Evolutionary conservation across 64 coral and sea anemone species (phyloP), one percentile per base, ranked within the genome.

Genomic region (Actinia equina): DNA sequence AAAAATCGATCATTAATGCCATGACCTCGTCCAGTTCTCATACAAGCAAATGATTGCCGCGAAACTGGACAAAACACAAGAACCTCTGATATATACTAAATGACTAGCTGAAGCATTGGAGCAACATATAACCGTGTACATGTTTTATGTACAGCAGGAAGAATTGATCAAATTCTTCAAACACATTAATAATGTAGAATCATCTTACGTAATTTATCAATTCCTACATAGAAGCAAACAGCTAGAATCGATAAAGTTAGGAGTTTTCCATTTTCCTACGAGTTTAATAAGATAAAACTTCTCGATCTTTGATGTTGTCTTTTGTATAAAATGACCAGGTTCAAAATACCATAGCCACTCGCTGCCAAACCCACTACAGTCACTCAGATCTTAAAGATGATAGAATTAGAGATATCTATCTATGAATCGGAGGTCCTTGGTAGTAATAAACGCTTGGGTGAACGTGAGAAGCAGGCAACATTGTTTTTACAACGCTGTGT

Each of bases 401-500:
- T 13, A 74, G 12, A 41, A 74, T 26, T n/a, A 74, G 69, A 42
- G 69, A 74, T 74, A 30, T 74, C 69, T 65, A 65, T 65, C 18
- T 74, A 26, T 41, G 20, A 74, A 41, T 74, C 26, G 69, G n/a
- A 9, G 69, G 69, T 74, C 25, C 26, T 25, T 30, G 69, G 12
- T 41, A 74, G 23, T 30, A 74, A 74, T 74, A 74, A 30, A 74
- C n/a, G 69, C 27, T 74, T 74, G 10, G 3, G 26, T 10, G 69
- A 74, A 15, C 26, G 69, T 74, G 69, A 41, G 27, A 30, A 74
- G 25, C 69, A 37, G 23, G 46, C 78, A 81, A 81, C 78, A 7
- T 44, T 81, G 78, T 81, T 81, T 81, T 81, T 81, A 81, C 78
- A 81, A 49, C 43, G 78, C 78, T 81, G 69, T 52, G 78, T 81